Base-by-base conservation (phyloP, 2,888 invertebrate species). In the Tenodera sinensis region DNA sequence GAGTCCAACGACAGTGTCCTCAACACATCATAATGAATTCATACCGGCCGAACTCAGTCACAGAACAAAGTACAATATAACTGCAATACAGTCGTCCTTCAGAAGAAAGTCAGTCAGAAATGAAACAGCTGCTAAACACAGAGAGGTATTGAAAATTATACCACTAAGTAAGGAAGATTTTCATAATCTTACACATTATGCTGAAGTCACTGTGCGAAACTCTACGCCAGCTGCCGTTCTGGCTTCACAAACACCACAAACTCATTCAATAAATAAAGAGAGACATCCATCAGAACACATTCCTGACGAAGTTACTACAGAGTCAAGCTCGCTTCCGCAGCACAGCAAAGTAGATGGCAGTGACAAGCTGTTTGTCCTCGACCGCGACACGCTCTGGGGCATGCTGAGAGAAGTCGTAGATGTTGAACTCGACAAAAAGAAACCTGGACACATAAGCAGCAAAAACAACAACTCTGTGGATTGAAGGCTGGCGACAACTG, bases 351-450 rank as follows among this genome's bases (percentile, higher is more conserved):
- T 83, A 8, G 87, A 87, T 25, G 87, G 82, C 28, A 28, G 90
- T 88, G 84, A 90, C 85, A 93, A 93, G 91, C 95, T 94, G 91
- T 94, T 95, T 90, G 94, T 95, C 89, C 92, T 95, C 88, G 95
- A 95, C 91, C 95, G 95, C 92, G 95, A 95, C 90, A 94, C 94
- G 90, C 92, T 95, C 84, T 96, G 95, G 95, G 95, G 95, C 88
- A 93, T 96, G 91, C 92, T 96, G 27, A 95, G 95, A 92, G 95
- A 95, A 93, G 95, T 93, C 6, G 93, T 93, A 12, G 92, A 93
- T 89, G 93, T 93, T 54, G 92, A 92, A 89, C 90, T 92, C 84
- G 91, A 91, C 86, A 91, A 91, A 28, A 89, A 89, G 28, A 87
- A 84, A 83, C 82, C 54, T 15, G 87, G 54, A 15, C 54, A 71